Conservation (phyloP, 2,797 vertebrate species). For the Morelia viridis region DNA sequence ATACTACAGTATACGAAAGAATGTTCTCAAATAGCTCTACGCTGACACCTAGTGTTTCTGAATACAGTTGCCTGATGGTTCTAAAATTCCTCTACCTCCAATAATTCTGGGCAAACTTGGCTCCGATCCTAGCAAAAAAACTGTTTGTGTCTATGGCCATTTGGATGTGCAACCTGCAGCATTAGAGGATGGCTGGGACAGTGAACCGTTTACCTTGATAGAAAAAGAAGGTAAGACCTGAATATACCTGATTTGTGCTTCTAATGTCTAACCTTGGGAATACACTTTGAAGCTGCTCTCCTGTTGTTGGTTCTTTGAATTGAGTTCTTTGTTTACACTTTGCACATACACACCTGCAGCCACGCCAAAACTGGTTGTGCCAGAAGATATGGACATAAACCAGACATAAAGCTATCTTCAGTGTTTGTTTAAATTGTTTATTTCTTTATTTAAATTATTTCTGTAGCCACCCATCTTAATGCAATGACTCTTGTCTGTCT, state of each 20-base stretch:
- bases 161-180: conserved; percentile 93
- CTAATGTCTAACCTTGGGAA: too few species aligned
- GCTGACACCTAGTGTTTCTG: neutral
- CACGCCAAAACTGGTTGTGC: neutral
- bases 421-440: neutral
- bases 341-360: neutral
- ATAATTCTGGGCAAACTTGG: conserved; percentile 87
- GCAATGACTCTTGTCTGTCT: neutral
- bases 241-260: neutral
- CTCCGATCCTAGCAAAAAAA: conserved; percentile 89
- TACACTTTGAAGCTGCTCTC: neutral
- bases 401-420: neutral
- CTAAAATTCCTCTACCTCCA: conserved; percentile 90
- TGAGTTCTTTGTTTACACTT: neutral
- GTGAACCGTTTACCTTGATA: conserved; percentile 90
- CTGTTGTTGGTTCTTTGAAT: neutral
- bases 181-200: conserved; percentile 92
- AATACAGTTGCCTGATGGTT: conserved; percentile 83
- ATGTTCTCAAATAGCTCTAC: neutral
- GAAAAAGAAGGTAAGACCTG: conserved; percentile 86
- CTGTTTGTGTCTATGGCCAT: conserved; percentile 93
- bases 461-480: neutral
- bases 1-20: neutral
- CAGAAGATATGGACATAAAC: neutral
- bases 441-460: neutral